Evolutionary conservation across 2,888 invertebrate genomes (phyloP).

Genomic region (Gryllus longicercus): DNA sequence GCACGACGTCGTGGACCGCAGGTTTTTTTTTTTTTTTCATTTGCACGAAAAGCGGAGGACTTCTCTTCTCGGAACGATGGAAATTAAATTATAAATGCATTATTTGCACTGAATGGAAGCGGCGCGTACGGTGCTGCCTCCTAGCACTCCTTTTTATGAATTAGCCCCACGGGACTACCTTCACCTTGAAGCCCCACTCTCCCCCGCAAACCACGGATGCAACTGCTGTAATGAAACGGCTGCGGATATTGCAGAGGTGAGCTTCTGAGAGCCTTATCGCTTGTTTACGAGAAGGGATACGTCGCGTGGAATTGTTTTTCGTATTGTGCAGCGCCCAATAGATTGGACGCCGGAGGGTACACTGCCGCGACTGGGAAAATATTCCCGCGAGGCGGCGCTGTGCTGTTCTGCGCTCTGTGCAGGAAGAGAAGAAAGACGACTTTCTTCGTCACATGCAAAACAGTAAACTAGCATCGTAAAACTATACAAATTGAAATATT

Average conservation of each 20-base stretch:
- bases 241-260: neutral
- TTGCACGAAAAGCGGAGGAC: neutral
- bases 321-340: too few relatives aligned
- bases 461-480: too few relatives aligned
- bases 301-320: too few relatives aligned
- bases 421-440: too few relatives aligned
- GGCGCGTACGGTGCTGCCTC: neutral
- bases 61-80: neutral
- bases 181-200: neutral
- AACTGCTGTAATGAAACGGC: neutral
- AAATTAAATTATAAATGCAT: conserved; percentile 17
- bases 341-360: too few relatives aligned
- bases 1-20: neutral
- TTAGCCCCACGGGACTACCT: neutral
- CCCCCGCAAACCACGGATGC: neutral
- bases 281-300: too few relatives aligned
- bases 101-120: neutral
- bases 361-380: too few relatives aligned
- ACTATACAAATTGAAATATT: too few relatives aligned
- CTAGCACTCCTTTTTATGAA: neutral
- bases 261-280: too few relatives aligned
- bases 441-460: too few relatives aligned
- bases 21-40: neutral
- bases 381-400: too few relatives aligned
- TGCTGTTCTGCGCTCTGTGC: too few relatives aligned